phyloP scores from a whole-genome alignment of 2,113 vertebrate species.

The Pterocles orientalis region DNA sequence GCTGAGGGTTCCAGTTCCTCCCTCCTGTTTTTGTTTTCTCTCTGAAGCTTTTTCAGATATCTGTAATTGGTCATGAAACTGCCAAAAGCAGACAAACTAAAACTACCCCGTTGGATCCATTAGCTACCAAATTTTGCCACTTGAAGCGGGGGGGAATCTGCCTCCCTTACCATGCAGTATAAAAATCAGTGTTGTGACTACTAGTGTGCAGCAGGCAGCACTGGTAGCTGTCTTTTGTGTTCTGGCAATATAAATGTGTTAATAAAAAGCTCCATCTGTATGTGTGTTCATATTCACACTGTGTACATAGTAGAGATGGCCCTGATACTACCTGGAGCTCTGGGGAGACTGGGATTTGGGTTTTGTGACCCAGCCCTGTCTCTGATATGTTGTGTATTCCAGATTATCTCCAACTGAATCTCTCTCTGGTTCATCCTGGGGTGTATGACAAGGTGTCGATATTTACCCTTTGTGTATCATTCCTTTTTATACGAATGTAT shows the following conservation, averaged over 20 bases:
- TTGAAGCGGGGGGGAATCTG: not conserved
- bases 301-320: not conserved
- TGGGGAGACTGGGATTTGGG: not conserved
- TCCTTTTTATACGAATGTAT: constrained; percentile 73
- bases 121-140: not conserved
- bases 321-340: not conserved
- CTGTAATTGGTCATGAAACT: not conserved
- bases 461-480: constrained; percentile 46
- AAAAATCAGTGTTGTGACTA: not conserved
- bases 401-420: not conserved
- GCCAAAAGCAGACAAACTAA: not conserved
- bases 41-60: not conserved
- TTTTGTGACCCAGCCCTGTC: not conserved
- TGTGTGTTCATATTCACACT: not conserved
- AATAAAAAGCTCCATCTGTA: not conserved
- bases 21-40: not conserved
- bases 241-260: not conserved
- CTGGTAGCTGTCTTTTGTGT: not conserved
- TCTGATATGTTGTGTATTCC: not conserved
- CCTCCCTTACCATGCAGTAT: not conserved
- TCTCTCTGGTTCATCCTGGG: not conserved
- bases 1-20: not conserved
- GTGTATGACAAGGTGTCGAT: not conserved
- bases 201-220: not conserved
- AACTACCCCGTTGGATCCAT: not conserved